These are phyloP conservation scores for Scytalopus superciliaris DNA, from an alignment of 2,113 vertebrate genomes.

Conservation along the genomic window DNA sequence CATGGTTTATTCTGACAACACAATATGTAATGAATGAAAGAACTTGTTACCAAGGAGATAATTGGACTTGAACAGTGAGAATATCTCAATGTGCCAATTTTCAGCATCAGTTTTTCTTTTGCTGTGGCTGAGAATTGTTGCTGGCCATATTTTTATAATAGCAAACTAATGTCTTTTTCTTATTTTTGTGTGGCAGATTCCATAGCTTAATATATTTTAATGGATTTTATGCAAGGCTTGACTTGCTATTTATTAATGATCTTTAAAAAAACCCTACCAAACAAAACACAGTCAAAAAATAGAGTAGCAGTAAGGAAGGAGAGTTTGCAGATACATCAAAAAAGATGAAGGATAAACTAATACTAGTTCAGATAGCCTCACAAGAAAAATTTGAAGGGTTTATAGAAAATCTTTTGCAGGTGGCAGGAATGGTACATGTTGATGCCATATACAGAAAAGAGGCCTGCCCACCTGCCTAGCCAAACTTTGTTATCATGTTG, in stretches of 20 bases:
- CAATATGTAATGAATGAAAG: slow-evolving; percentile 51
- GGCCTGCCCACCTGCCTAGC: background rate
- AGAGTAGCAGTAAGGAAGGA: background rate
- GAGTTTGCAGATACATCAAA: background rate
- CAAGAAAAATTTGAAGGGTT: background rate
- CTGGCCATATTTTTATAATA: background rate
- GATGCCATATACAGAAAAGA: background rate
- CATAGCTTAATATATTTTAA: background rate
- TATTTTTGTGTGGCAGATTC: background rate
- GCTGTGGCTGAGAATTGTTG: background rate
- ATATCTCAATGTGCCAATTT: slow-evolving; percentile 48
- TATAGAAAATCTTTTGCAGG: background rate
- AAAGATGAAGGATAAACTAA: background rate
- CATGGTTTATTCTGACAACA: slow-evolving; percentile 51
- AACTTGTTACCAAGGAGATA: slow-evolving; percentile 65
- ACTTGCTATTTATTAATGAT: background rate
- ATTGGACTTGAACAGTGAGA: slow-evolving; percentile 57
- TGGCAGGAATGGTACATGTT: background rate
- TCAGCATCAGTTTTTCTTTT: slow-evolving; percentile 41
- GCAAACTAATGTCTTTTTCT: background rate
- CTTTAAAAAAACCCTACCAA: background rate
- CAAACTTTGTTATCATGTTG: background rate
- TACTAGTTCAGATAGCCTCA: background rate
- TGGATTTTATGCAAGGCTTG: background rate
- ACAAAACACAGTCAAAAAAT: background rate